A percentile compares a stretch with the other conserved stretches of the same genome.
These are phyloP conservation scores for Pollenia griseotomentosa DNA, from an alignment of 2,888 invertebrate species.

Conservation along the genomic window DNA sequence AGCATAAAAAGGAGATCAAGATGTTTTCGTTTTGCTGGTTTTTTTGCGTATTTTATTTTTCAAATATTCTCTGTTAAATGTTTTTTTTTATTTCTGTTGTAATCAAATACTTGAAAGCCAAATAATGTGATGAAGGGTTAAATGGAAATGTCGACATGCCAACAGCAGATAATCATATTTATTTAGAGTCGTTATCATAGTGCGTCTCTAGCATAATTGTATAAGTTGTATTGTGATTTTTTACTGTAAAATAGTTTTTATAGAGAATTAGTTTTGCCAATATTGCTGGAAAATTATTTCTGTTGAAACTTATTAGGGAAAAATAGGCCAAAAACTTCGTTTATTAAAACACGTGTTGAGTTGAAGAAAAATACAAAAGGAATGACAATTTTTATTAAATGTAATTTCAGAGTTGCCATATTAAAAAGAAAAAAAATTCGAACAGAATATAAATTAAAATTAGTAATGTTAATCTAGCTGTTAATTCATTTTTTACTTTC, in stretches of 20 bases:
- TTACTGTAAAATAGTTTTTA: neutral
- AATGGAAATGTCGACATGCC: constrained; percentile 42
- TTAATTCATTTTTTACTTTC: too few species aligned
- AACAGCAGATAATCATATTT: constrained; percentile 39
- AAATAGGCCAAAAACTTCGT: too few species aligned
- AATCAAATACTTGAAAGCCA: constrained; percentile 49
- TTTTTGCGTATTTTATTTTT: constrained; percentile 1
- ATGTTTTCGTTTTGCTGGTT: constrained; percentile 66
- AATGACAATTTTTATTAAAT: too few species aligned
- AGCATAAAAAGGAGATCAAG: constrained; percentile 45
- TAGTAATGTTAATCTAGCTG: too few species aligned
- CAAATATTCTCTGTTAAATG: constrained; percentile 26
- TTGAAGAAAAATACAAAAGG: too few species aligned
- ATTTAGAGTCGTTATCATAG: neutral
- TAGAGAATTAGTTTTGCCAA: too few species aligned
- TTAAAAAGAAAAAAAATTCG: too few species aligned
- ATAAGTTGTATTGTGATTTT: neutral
- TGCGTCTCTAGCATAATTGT: neutral
- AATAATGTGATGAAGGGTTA: constrained; percentile 57
- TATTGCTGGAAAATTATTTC: too few species aligned
- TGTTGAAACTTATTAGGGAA: too few species aligned
- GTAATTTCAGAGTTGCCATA: too few species aligned
- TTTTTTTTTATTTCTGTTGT: constrained; percentile 13
- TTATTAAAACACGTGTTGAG: too few species aligned
- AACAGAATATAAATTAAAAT: too few species aligned